These are phyloP conservation scores for Yponomeuta evonymella DNA, from an alignment of 2,888 invertebrate species.

Conservation along the genomic window DNA sequence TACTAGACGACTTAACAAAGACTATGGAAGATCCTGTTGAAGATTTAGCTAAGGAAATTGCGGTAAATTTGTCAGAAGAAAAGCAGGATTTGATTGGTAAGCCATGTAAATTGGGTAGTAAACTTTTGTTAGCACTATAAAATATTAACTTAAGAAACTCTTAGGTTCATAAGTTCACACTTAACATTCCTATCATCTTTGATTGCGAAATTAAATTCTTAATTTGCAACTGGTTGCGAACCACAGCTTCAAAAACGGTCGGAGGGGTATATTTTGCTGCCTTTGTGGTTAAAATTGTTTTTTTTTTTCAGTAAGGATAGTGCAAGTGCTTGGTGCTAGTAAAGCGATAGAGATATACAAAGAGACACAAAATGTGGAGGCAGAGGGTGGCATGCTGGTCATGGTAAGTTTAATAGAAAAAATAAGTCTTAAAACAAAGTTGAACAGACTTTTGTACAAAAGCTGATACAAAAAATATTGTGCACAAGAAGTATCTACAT, in stretches of 20 bases:
- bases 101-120: slow-evolving; percentile 29
- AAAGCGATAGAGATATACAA: slow-evolving; percentile 85
- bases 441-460: too few relatives aligned
- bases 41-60: slow-evolving; percentile 82
- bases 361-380: slow-evolving; percentile 88
- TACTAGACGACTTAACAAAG: slow-evolving; percentile 76
- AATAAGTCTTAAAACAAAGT: too few relatives aligned
- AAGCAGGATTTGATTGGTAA: slow-evolving; percentile 84
- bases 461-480: too few relatives aligned
- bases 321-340: slow-evolving; percentile 82
- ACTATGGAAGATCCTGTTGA: slow-evolving; percentile 70
- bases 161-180: too few relatives aligned
- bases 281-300: not conserved
- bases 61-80: slow-evolving; percentile 83
- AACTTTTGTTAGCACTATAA: not conserved
- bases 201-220: too few relatives aligned
- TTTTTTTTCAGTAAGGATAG: slow-evolving; percentile 77
- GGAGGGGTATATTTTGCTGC: not conserved
- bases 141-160: not conserved
- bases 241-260: too few relatives aligned
- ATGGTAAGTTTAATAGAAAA: slow-evolving; percentile 71
- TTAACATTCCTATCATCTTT: too few relatives aligned
- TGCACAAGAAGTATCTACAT: too few relatives aligned
- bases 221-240: too few relatives aligned
- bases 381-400: slow-evolving; percentile 90